A percentile compares a stretch with the other conserved stretches of the same genome.
phyloP scores from a whole-genome alignment of 2,797 vertebrate genomes.

The Chloroceryle inda region DNA sequence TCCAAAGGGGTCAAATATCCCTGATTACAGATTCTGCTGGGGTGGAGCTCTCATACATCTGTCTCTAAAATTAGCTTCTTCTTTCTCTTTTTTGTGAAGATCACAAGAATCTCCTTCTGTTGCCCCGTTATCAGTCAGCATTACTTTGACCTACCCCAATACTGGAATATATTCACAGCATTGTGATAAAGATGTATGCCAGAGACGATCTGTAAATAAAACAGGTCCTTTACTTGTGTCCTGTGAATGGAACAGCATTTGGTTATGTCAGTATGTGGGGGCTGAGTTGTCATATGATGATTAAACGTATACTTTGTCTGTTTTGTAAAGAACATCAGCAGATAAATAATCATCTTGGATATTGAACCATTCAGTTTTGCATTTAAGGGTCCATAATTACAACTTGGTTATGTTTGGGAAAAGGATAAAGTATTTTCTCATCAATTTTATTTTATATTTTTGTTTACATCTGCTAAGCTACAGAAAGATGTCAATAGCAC shows the following conservation, averaged over 20 bases:
- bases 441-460: neutral
- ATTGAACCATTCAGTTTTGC: neutral
- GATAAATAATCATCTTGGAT: neutral
- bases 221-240: neutral
- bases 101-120: neutral
- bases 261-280: fast-evolving
- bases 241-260: neutral
- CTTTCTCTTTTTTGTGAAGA: constrained; percentile 14
- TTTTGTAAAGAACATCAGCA: neutral
- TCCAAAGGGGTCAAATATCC: constrained; percentile 1
- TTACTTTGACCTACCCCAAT: neutral
- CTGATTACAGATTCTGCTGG: neutral
- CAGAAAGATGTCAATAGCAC: neutral
- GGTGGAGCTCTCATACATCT: neutral
- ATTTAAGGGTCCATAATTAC: neutral
- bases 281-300: neutral
- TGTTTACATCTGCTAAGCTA: neutral
- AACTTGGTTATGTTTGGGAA: neutral
- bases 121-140: neutral
- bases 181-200: neutral
- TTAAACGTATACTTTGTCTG: neutral
- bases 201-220: neutral
- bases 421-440: neutral
- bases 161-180: neutral
- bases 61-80: constrained; percentile 13